Evolutionary conservation across 2,113 vertebrate genomes (phyloP), one percentile per base, ranked within the genome.

Genomic region (Loxodonta africana): DNA sequence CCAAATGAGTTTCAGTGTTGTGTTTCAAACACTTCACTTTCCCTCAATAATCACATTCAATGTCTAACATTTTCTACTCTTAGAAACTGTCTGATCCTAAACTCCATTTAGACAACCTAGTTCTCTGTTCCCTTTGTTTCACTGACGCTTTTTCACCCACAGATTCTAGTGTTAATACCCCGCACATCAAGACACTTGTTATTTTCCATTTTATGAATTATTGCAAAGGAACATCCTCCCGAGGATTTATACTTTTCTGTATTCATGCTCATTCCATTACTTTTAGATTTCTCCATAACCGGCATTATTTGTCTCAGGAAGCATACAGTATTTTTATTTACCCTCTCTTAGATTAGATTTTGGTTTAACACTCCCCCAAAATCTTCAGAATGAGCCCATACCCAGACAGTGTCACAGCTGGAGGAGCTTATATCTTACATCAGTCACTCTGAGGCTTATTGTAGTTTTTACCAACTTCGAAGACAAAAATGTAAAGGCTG

Each of bases 271-370:
- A 71, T 76, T 92, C 9, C 48, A 41, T 83, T 85, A 80, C 41
- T 88, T 85, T 95, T 74, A 91, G 33, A 91, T 92, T 95, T 77
- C 5, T 23, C 51, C 33, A 41, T 20, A 77, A 83, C 17, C 65
- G 92, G 93, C 30, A 65, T 93, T 86, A 90, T 84, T 90, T 95
- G 30, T 33, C 48, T 92, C n/a, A 77, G 51, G 78, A 95, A 93
- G 23, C 23, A 91, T 44, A 33, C 33, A 71, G 6, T 46, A 65
- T 94, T 91, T 83, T 91, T 81, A 83, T 62, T 80, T 92, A 46
- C 8, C n/a, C 83, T 88, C 57, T 88, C 37, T 87, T 83, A 15
- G n/a, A 73, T 88, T 91, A 53, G n/a, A 85, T 84, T 92, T 91
- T 87, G 8, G 18, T 53, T 91, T 93, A 86, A 44, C 12, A 28